Evolutionary conservation across 2,888 invertebrate species (phyloP).

Genomic region (Apoda limacodes): DNA sequence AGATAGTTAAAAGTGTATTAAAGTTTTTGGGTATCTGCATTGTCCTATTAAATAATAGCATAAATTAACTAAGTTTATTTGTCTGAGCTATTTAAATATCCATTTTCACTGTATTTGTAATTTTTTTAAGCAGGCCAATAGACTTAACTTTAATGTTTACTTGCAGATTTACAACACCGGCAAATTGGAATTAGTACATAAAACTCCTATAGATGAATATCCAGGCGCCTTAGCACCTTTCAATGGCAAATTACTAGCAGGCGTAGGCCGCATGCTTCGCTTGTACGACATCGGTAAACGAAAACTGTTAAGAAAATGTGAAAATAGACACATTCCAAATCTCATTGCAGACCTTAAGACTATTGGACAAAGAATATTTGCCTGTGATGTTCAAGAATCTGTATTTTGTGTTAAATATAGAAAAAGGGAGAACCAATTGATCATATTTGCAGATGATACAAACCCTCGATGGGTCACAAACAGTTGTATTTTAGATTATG

Average conservation of each 20-base stretch:
- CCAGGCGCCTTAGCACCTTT: conserved; percentile 91
- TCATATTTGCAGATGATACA: conserved; percentile 98
- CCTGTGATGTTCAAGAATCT: conserved; percentile 96
- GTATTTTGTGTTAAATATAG: conserved; percentile 96
- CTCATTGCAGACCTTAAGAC: conserved; percentile 93
- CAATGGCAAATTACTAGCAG: conserved; percentile 91
- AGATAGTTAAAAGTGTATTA: too few species aligned
- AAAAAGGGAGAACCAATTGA: conserved; percentile 95
- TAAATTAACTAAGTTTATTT: too few species aligned
- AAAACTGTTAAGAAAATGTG: conserved; percentile 96
- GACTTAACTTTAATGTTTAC: conserved; percentile 8
- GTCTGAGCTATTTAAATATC: too few species aligned
- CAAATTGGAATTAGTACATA: conserved; percentile 90
- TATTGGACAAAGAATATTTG: conserved; percentile 94
- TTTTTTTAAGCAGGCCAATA: too few species aligned
- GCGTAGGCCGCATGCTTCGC: conserved; percentile 91
- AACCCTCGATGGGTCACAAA: conserved; percentile 96
- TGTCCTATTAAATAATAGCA: too few species aligned
- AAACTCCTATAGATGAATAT: conserved; percentile 93
- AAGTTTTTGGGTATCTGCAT: too few species aligned
- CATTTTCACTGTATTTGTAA: too few species aligned
- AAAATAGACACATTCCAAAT: conserved; percentile 97
- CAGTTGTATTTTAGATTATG: conserved; percentile 93
- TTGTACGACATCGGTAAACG: conserved; percentile 95
- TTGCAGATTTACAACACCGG: conserved; percentile 80